These are phyloP conservation scores for Trissonchulus latispiculum DNA, from an alignment of 2,888 invertebrate genomes.

Conservation along the genomic window DNA sequence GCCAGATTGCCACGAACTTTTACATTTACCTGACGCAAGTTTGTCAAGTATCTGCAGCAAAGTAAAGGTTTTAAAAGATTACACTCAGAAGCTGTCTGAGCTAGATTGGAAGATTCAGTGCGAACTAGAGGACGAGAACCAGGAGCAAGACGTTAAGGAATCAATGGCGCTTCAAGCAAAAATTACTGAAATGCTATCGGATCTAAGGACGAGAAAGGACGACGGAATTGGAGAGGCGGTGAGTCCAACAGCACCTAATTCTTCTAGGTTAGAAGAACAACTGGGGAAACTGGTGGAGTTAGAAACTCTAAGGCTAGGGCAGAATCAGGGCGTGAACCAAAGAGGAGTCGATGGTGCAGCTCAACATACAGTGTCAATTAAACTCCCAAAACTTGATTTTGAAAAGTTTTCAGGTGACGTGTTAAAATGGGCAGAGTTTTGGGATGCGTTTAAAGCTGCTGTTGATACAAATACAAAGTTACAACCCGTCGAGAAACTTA, in stretches of 20 bases:
- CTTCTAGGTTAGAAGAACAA: not conserved
- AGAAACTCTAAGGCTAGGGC: not conserved
- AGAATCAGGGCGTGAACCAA: not conserved
- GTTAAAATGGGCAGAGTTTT: not conserved
- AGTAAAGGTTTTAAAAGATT: no score
- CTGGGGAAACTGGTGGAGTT: not conserved
- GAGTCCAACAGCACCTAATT: not conserved
- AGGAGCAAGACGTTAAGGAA: not conserved
- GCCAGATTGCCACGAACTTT: no score
- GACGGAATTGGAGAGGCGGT: no score
- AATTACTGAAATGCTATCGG: not conserved
- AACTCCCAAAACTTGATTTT: not conserved
- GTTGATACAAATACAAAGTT: not conserved
- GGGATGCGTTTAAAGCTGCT: not conserved
- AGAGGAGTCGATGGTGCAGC: not conserved
- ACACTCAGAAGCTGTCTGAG: no score
- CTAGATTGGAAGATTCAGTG: no score
- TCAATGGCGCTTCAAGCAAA: not conserved
- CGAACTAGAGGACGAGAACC: not conserved
- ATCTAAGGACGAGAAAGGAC: not conserved
- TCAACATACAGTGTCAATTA: not conserved
- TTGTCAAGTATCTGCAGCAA: no score
- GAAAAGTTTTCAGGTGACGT: not conserved
- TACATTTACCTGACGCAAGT: no score
- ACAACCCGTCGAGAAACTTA: not conserved